Base-by-base conservation (phyloP, 2,888 invertebrate species). In the Spicauda simplicius region DNA sequence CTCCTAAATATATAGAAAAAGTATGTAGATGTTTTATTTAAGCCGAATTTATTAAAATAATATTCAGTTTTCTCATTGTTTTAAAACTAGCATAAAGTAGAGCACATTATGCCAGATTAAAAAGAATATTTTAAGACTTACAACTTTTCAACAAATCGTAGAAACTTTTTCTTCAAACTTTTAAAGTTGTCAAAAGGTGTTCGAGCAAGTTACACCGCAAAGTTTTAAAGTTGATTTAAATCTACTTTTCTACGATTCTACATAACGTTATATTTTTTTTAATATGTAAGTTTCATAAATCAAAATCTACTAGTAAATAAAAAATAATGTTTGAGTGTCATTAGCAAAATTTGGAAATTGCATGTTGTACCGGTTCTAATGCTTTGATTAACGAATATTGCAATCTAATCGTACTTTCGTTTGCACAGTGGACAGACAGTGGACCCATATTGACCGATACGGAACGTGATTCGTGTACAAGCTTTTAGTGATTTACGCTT, bases 81-180 rank as follows among this genome's bases (percentile, higher is more conserved):
- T 33, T 8, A 33, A 33, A 33, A 33, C 33, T 33, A 8, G 1
- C 18, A 5, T 18, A 14, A 14, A 41, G 14, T 14, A 5, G 14
- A 41, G 41, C 41, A 41, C 41, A 41, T 41, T 41, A 10, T 11
- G 41, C 41, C 1, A 11, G 41, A 41, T 41, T 41, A 41, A 14
- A 41, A 41, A 41, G 41, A 41, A 41, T 14, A 41, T 41, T 41
- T 41, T 41, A 14, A 41, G 41, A 41, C 14, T 41, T 14, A 41
- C 12, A 14, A 14, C 41, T 41, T 41, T 57, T 57, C 41, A 57
- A 14, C 19, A 57, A 45, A 18, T 57, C 41, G 37, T 19, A 19
- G 37, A 57, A 57, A 57, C 41, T 57, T 57, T 41, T 19, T 41
- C 41, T 18, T 18, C 14, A 55, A 33, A 41, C 10, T 41, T 10